Conservation (phyloP, 2,888 invertebrate species). For the Physocephala rufipes region DNA sequence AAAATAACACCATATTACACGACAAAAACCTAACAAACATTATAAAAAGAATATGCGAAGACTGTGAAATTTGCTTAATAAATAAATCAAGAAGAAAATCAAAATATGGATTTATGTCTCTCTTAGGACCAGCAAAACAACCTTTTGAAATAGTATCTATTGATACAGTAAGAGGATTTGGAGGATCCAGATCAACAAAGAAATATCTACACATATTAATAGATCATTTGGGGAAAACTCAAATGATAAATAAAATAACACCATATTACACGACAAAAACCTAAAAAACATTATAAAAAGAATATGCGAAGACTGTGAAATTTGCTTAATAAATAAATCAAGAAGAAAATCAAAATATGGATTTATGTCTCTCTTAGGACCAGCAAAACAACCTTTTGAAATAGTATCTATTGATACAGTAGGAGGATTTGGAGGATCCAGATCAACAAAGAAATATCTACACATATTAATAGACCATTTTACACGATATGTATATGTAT, state of each 20-base stretch:
- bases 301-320: no score
- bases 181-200: constrained; percentile 52
- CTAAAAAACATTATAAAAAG: no score
- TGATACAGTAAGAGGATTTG: constrained; percentile 56
- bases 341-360: no score
- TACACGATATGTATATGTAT: constrained; percentile 51
- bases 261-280: no score
- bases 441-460: constrained; percentile 54
- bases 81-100: no score
- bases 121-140: constrained; percentile 42
- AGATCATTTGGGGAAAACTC: no score
- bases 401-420: constrained; percentile 54
- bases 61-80: no score
- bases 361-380: no score
- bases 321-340: no score
- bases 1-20: constrained; percentile 19
- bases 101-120: no score
- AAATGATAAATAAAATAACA: no score
- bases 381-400: constrained; percentile 49
- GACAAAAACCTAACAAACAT: constrained; percentile 17
- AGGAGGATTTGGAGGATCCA: constrained; percentile 53
- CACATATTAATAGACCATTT: constrained; percentile 55
- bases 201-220: constrained; percentile 54
- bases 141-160: constrained; percentile 54
- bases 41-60: no score